Conservation (phyloP, 2,888 invertebrate species). For the Hypomecis punctinalis region DNA sequence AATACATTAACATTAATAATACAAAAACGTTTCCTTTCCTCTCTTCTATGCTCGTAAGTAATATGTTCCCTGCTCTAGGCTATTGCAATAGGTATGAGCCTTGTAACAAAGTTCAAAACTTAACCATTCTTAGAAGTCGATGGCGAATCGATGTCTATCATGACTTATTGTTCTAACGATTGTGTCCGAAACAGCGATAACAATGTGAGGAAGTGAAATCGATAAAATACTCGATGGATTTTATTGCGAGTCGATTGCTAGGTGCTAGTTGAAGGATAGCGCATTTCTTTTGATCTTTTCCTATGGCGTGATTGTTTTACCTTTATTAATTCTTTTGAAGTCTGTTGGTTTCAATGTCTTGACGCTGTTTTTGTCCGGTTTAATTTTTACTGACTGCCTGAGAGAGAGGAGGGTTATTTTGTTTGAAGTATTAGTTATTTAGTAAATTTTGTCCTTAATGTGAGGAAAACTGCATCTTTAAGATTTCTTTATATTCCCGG, state of each 20-base stretch:
- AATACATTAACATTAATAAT: too few relatives aligned
- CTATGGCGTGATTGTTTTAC: neutral
- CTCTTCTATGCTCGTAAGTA: too few relatives aligned
- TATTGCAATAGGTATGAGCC: too few relatives aligned
- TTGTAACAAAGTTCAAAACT: neutral
- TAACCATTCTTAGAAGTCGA: neutral
- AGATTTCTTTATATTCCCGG: too few relatives aligned
- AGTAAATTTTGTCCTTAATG: too few relatives aligned
- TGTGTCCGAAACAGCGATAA: slow-evolving; percentile 33
- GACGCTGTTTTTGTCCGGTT: neutral
- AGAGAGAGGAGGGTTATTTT: too few relatives aligned
- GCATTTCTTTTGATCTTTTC: slow-evolving; percentile 4
- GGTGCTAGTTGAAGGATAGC: slow-evolving; percentile 1
- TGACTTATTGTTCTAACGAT: slow-evolving; percentile 33
- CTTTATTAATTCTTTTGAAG: neutral
- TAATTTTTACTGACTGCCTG: too few relatives aligned
- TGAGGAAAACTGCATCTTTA: too few relatives aligned
- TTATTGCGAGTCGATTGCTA: slow-evolving; percentile 16
- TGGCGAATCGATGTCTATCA: slow-evolving; percentile 23
- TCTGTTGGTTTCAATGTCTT: neutral
- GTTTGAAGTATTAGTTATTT: too few relatives aligned
- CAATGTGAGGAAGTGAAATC: slow-evolving; percentile 36
- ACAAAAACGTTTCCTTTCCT: too few relatives aligned
- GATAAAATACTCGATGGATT: slow-evolving; percentile 25
- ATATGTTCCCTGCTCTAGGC: too few relatives aligned